Evolutionary conservation across 1,140 invertebrate species (phyloP), one percentile per base, ranked within the genome.

Genomic region (Tetragonula clypearis): DNA sequence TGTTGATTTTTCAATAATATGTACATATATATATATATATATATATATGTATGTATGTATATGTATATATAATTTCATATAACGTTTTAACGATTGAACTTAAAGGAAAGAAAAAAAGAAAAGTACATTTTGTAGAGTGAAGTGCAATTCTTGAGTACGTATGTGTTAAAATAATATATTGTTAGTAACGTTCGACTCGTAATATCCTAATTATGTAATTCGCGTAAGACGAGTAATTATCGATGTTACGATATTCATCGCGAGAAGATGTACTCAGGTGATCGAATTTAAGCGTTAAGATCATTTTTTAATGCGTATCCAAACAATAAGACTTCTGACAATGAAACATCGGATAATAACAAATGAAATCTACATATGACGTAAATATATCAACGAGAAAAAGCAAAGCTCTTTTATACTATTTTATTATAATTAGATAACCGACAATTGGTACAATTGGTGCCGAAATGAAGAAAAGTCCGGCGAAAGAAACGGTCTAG

Each of bases 381-480:
- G 58, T 30, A n/a, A 80, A 26, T 80, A 21, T 80, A 49, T 56
- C 73, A 77, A 80, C 55, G 41, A 85, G 73, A 71, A 60, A 79
- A 79, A 19, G 35, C 21, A 65, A 65, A 80, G 53, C 66, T 81
- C 60, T 88, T 88, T 88, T 88, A 88, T 88, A 88, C 86, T 81
- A 81, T 88, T 88, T 88, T 88, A 88, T 75, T 85, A 88, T 75
- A 85, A 87, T 84, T 58, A 79, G 26, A 85, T 88, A 30, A 81
- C 15, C 56, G 62, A 74, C 23, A 72, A 3, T 30, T 79, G 58
- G 26, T 79, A 84, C 3, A 49, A 49, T 49, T 49, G 41, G 41
- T 49, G 41, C 41, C 41, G 41, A 49, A 49, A 49, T 49, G 41
- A 49, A 49, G 8, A 49, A 49, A 49, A 49, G 41, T 49, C 41